These are phyloP conservation scores for Syndactyla subalaris DNA, from an alignment of 2,797 vertebrate genomes.

Conservation along the genomic window DNA sequence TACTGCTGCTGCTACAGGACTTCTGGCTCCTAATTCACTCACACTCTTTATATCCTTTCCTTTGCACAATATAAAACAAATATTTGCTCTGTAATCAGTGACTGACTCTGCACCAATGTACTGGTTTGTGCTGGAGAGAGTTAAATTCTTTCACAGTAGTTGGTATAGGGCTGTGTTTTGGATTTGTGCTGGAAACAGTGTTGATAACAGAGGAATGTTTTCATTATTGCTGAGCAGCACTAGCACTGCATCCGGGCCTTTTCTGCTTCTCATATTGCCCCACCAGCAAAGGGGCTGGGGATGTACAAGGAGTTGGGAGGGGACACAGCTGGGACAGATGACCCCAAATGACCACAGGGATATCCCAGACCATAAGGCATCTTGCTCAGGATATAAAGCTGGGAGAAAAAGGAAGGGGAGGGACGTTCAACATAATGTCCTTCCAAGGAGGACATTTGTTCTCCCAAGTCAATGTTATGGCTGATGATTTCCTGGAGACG, in stretches of 20 bases:
- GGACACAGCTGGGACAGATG: not conserved
- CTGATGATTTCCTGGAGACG: not conserved
- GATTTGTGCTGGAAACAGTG: not conserved
- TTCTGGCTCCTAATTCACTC: not conserved
- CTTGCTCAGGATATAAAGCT: not conserved
- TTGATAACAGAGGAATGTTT: not conserved
- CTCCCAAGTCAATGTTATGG: rapidly evolving
- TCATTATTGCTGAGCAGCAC: not conserved
- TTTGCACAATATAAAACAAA: not conserved
- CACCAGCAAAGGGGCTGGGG: rapidly evolving
- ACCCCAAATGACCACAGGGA: not conserved
- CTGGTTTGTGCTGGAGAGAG: not conserved
- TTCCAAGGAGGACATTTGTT: not conserved
- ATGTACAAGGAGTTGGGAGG: not conserved
- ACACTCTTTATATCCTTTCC: not conserved
- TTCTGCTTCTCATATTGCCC: not conserved
- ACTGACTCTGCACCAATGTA: not conserved
- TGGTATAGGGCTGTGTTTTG: not conserved
- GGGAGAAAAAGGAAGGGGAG: not conserved
- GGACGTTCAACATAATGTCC: rapidly evolving
- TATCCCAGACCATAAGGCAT: rapidly evolving
- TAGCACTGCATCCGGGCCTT: rapidly evolving
- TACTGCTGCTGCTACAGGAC: not conserved
- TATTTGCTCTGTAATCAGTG: not conserved
- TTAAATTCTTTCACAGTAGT: not conserved